These are phyloP conservation scores for Eristalis tenax DNA, from an alignment of 2,888 invertebrate species.

Conservation along the genomic window DNA sequence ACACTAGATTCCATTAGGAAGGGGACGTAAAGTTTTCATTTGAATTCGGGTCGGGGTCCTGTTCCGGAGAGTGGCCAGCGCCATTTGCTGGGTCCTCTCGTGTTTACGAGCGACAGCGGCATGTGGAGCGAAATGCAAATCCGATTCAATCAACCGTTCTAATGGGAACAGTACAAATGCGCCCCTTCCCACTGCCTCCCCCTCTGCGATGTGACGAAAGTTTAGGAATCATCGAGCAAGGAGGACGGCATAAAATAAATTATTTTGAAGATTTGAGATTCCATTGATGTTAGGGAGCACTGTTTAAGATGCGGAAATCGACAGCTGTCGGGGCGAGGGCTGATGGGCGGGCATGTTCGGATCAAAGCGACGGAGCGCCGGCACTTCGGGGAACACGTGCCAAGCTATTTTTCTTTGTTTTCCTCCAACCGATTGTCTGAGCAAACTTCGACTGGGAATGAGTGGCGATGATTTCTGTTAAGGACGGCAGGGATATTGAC, in stretches of 20 bases:
- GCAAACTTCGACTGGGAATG: slow-evolving; percentile 2
- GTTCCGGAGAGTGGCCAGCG: neutral
- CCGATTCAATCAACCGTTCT: slow-evolving; percentile 19
- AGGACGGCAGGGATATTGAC: neutral
- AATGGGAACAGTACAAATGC: neutral
- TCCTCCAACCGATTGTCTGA: neutral
- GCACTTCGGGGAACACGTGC: slow-evolving; percentile 4
- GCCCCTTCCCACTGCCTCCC: no score
- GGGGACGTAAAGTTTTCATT: slow-evolving; percentile 12
- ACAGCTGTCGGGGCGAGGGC: neutral
- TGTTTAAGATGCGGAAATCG: slow-evolving; percentile 1
- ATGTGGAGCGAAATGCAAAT: slow-evolving; percentile 12
- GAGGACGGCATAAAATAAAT: neutral
- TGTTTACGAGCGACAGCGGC: neutral
- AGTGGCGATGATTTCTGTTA: slow-evolving; percentile 19
- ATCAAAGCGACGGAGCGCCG: neutral
- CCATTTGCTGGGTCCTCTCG: neutral
- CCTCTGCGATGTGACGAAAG: no score
- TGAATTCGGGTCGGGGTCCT: neutral
- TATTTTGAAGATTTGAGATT: slow-evolving; percentile 14
- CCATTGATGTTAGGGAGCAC: neutral
- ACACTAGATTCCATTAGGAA: neutral
- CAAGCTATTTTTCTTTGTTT: slow-evolving; percentile 6
- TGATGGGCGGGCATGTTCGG: neutral
- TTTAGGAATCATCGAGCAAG: neutral